Evolutionary conservation across 2,113 vertebrate genomes (phyloP), one percentile per base, ranked within the genome.

Genomic region (Protobothrops flavoviridis): DNA sequence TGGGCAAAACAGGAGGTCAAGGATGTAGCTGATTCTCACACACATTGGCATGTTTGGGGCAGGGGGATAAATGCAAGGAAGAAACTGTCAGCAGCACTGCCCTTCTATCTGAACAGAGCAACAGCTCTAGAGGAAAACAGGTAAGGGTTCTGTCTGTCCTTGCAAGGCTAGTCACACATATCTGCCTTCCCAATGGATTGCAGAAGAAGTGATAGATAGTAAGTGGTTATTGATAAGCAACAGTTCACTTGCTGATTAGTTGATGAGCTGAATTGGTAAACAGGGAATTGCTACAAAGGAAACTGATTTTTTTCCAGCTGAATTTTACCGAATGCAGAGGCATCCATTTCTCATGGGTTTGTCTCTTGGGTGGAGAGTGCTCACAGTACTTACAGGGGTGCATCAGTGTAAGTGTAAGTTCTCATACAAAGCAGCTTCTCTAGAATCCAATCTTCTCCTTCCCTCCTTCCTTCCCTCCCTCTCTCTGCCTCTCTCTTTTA

Each of bases 401-500:
- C 15, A 52, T 33, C 12, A 89, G 87, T 87, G 94, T 88, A 13
- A 45, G 33, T 87, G 93, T 81, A 17, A 45, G 33, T 87, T 93
- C 85, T 74, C 61, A 90, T 13, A 93, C 64, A 92, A 95, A 95
- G 88, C 39, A 93, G 61, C 91, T 93, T 93, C 21, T 21, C 57
- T 61, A 89, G 21, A 91, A 93, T 56, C 61, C 61, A 95, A 24
- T 50, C 12, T 11, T 23, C 24, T 2, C 92, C 74, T 33, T 89
- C 4, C 29, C 11, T 26, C 17, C 3, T 81, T 26, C 17, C 3
- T 81, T 55, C 56, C 88, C 45, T 55, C 61, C 0, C 61, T 5
- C 92, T 81, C 43, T 89, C 4, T 33, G 8, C 1, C 13, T 3
- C 86, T 61, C 56, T 89, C 50, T 59, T 74, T 93, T 69, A 21